These are phyloP conservation scores for Prosopocoilus inquinatus DNA, from an alignment of 2,888 invertebrate species.

Conservation along the genomic window DNA sequence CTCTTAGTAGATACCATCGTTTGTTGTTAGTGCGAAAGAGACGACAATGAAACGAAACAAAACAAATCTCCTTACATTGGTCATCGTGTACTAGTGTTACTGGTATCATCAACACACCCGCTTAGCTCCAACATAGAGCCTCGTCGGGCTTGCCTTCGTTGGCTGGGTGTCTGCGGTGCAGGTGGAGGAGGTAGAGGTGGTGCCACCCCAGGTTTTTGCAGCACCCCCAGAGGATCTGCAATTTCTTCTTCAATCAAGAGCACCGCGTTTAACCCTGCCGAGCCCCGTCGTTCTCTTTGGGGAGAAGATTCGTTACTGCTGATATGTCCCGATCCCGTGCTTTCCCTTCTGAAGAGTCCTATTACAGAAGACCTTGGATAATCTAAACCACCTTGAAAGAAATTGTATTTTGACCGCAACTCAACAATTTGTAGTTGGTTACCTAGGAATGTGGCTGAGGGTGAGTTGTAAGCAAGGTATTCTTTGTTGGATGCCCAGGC, in stretches of 20 bases:
- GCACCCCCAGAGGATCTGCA: slow-evolving; percentile 44
- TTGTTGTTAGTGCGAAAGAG: slow-evolving; percentile 22
- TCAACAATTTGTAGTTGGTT: slow-evolving; percentile 36
- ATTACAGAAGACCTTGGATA: slow-evolving; percentile 88
- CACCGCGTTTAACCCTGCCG: slow-evolving; percentile 49
- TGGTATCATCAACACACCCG: slow-evolving; percentile 58
- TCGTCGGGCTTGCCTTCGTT: slow-evolving; percentile 68
- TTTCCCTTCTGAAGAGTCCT: slow-evolving; percentile 84
- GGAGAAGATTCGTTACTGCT: slow-evolving; percentile 51
- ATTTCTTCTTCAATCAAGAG: slow-evolving; percentile 61
- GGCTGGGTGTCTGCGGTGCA: slow-evolving; percentile 61
- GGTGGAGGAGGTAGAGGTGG: slow-evolving; percentile 54
- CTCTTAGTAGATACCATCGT: slow-evolving; percentile 14
- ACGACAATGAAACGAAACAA: slow-evolving; percentile 28
- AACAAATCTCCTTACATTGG: slow-evolving; percentile 38
- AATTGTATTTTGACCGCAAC: neutral
- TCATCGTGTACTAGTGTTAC: slow-evolving; percentile 39
- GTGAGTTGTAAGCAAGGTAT: slow-evolving; percentile 87
- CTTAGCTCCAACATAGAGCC: slow-evolving; percentile 82
- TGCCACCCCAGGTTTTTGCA: slow-evolving; percentile 40
- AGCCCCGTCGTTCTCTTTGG: slow-evolving; percentile 43
- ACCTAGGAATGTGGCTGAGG: slow-evolving; percentile 90
- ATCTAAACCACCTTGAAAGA: slow-evolving; percentile 72
- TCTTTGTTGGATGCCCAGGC: slow-evolving; percentile 95
- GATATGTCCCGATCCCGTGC: slow-evolving; percentile 68